Evolutionary conservation across 2,113 vertebrate species (phyloP).

Genomic region (Lycaon pictus): DNA sequence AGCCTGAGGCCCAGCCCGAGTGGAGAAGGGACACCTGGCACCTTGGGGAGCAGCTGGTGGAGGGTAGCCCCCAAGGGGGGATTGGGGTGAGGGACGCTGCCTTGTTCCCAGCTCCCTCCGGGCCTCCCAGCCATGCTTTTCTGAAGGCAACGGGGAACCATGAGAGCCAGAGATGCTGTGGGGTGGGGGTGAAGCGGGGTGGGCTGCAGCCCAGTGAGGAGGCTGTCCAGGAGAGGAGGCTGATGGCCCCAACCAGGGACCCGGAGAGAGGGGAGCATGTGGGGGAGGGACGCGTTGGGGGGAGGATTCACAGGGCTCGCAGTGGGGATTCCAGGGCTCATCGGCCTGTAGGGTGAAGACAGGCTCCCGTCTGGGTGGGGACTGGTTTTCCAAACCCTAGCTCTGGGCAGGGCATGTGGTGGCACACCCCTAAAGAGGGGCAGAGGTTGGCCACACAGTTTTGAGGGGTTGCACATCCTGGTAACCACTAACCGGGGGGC

Average conservation of each 20-base stretch:
- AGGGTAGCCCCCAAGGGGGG: neutral
- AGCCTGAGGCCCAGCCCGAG: neutral
- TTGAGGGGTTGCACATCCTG: accelerated
- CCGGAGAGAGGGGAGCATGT: no score
- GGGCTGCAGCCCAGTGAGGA: neutral
- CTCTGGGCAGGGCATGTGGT: neutral
- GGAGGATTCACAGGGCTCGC: neutral
- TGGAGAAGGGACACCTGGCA: neutral
- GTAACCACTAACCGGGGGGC: no score
- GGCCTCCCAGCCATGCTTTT: neutral
- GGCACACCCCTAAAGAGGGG: neutral
- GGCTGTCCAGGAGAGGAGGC: neutral
- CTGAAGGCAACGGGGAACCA: neutral
- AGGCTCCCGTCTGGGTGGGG: neutral
- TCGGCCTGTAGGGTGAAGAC: neutral
- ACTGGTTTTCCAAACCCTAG: neutral
- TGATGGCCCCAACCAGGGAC: neutral
- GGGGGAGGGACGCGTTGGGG: neutral
- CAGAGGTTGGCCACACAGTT: neutral
- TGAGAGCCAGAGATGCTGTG: neutral
- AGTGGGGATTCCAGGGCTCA: neutral
- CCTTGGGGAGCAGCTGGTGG: no score
- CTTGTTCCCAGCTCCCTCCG: neutral
- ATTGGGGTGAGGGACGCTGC: neutral
- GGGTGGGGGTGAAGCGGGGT: neutral